Evolutionary conservation across 2,113 vertebrate species (phyloP), one percentile per base, ranked within the genome.

Genomic region (Centropristis striata): DNA sequence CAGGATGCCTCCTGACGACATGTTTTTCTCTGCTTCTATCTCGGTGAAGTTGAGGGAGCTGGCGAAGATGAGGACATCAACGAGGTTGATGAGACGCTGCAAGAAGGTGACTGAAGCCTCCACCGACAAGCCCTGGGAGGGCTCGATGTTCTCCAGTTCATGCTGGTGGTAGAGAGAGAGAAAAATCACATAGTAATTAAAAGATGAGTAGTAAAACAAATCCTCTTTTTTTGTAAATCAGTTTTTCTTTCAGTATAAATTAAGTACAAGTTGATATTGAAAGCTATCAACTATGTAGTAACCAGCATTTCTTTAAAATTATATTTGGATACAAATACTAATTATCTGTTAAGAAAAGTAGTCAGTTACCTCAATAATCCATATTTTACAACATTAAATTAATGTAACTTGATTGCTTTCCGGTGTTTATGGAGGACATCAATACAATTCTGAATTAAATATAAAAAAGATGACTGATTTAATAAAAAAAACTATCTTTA

Each of bases 11-110:
- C 98, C 98, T 12, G 97, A 97, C 8, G 98, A 98, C 97, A 99
- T 98, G 92, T 98, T 99, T 88, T 99, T 99, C 95, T 99, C 98
- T 49, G 98, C 96, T 90, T 99, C 98, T 69, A 99, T 98, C 95
- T 99, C 98, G 6, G 96, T 95, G 92, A 99, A 99, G 93, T 96
- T 97, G 71, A 99, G 96, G 27, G 97, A 98, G 89, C 98, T 99
- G 93, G 98, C 98, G 86, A 99, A 99, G 93, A 99, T 96, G 59
- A 99, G 95, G 23, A 98, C 97, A 75, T 99, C 98, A 81, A 98
- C 97, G 59, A 99, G 97, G 92, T 94, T 96, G 86, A 98, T 94
- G 78, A 99, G 93, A 53, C 98, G 96, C 93, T 99, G 97, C 14
- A 99, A 90, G 94, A 98, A 99, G 3, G 97, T 95, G 92, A 99